Conservation (phyloP, 1,140 invertebrate species). For the Pygmarrhopalites habei region DNA sequence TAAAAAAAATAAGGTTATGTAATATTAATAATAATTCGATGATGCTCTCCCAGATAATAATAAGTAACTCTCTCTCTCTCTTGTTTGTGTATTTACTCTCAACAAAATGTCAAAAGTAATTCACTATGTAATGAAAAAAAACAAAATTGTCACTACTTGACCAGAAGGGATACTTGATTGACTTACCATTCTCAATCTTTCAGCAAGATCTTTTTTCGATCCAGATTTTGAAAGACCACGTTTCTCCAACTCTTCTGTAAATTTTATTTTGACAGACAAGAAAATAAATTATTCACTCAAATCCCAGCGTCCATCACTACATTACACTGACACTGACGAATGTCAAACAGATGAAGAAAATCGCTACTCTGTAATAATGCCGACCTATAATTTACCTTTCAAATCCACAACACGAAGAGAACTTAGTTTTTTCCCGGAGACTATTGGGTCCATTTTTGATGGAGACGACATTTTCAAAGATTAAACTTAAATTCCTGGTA, state of each 20-base stretch:
- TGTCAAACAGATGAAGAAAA: too few species aligned
- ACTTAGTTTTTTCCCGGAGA: slow-evolving; percentile 42
- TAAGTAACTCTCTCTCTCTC: not conserved
- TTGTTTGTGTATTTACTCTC: not conserved
- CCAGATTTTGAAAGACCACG: slow-evolving; percentile 51
- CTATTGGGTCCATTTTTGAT: slow-evolving; percentile 38
- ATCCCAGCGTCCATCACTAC: too few species aligned
- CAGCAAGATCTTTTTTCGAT: slow-evolving; percentile 51
- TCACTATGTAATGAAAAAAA: not conserved
- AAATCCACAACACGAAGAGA: slow-evolving; percentile 52
- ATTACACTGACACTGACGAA: too few species aligned
- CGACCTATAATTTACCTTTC: too few species aligned
- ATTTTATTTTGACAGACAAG: too few species aligned
- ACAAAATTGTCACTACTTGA: not conserved
- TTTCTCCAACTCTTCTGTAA: slow-evolving; percentile 51
- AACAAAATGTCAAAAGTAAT: not conserved
- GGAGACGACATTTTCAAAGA: slow-evolving; percentile 7
- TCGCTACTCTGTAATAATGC: too few species aligned
- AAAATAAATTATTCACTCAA: too few species aligned
- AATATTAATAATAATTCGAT: too few species aligned
- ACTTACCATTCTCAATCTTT: slow-evolving; percentile 50
- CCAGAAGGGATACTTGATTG: not conserved
- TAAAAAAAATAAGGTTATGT: too few species aligned
- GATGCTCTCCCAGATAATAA: too few species aligned
- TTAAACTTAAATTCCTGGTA: not conserved